A percentile compares a stretch with the other conserved stretches of the same genome.
These are phyloP conservation scores for Pseudoatta argentina DNA, from an alignment of 1,140 invertebrate species.

Conservation along the genomic window DNA sequence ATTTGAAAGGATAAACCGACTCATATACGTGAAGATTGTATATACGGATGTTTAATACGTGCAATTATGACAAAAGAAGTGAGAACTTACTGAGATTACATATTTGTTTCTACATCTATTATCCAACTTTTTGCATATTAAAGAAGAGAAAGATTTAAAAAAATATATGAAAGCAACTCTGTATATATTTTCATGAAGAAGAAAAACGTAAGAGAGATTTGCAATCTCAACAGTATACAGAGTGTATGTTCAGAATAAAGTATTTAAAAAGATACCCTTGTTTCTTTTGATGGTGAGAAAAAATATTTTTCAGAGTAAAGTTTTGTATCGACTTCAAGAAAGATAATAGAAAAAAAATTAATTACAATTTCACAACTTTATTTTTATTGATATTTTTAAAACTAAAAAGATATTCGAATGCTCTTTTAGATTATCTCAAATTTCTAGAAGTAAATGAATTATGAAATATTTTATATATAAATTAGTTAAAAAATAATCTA, in stretches of 20 bases:
- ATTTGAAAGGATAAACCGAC: constrained; percentile 31
- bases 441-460: not conserved
- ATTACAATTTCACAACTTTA: not conserved
- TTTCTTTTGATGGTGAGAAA: not conserved
- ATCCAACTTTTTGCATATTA: not conserved
- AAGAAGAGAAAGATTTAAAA: not conserved
- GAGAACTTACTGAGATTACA: not conserved
- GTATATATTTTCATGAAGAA: not conserved
- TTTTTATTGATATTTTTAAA: not conserved
- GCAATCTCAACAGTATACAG: not conserved
- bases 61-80: not conserved
- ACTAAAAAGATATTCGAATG: not conserved
- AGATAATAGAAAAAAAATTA: not conserved
- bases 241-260: not conserved
- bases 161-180: not conserved
- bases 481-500: not conserved
- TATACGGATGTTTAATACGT: not conserved
- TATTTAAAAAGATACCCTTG: not conserved
- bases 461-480: not conserved
- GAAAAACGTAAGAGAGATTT: not conserved
- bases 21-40: constrained; percentile 14
- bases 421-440: not conserved
- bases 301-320: constrained; percentile 1
- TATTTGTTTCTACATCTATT: not conserved
- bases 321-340: not conserved